Conservation (phyloP, 1,140 invertebrate species). For the Nixonia krombeini region DNA sequence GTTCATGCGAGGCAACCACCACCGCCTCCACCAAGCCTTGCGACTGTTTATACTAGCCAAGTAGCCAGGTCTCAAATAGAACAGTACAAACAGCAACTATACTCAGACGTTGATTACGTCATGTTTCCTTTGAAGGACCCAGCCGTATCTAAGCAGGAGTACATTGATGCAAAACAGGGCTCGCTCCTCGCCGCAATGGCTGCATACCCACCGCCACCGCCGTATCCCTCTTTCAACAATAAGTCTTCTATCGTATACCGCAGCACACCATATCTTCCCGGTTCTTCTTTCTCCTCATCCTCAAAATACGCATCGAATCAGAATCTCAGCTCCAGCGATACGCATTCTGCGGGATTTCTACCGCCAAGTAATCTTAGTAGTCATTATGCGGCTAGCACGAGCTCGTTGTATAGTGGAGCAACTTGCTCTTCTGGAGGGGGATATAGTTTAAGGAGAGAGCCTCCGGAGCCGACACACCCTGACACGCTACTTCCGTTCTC, state of each 20-base stretch:
- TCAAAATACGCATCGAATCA: slow-evolving; percentile 82
- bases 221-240: slow-evolving; percentile 72
- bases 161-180: slow-evolving; percentile 87
- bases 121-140: slow-evolving; percentile 92
- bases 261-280: slow-evolving; percentile 82
- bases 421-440: slow-evolving; percentile 69
- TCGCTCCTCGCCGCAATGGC: slow-evolving; percentile 76
- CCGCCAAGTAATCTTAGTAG: slow-evolving; percentile 60
- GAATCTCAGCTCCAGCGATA: slow-evolving; percentile 74
- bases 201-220: slow-evolving; percentile 73
- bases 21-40: slow-evolving; percentile 74
- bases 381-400: slow-evolving; percentile 67
- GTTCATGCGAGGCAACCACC: slow-evolving; percentile 67
- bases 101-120: slow-evolving; percentile 91
- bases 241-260: slow-evolving; percentile 83
- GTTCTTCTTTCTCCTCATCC: slow-evolving; percentile 75
- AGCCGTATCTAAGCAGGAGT: slow-evolving; percentile 89
- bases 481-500: slow-evolving; percentile 72
- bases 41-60: slow-evolving; percentile 77
- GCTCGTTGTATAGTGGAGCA: slow-evolving; percentile 70
- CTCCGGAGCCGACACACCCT: slow-evolving; percentile 71
- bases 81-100: slow-evolving; percentile 88
- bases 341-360: slow-evolving; percentile 51
- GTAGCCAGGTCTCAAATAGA: slow-evolving; percentile 84
- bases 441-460: slow-evolving; percentile 71